Evolutionary conservation across 2,113 vertebrate species (phyloP).

Genomic region (Lamprologus tigripictilis): DNA sequence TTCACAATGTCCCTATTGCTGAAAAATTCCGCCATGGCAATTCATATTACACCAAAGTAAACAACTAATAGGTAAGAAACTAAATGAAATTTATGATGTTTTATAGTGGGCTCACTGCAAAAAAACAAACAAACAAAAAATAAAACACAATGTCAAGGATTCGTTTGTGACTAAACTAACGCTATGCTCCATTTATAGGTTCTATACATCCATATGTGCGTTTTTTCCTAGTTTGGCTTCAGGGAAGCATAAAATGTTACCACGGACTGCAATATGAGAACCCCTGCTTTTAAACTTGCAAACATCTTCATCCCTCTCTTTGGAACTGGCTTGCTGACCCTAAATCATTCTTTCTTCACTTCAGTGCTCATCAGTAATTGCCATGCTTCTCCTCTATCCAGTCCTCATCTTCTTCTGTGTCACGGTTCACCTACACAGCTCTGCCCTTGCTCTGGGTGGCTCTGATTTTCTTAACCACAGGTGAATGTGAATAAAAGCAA

Average conservation of each 20-base stretch:
- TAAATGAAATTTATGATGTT: neutral
- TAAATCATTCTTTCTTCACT: neutral
- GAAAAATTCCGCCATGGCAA: neutral
- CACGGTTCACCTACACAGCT: neutral
- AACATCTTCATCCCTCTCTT: neutral
- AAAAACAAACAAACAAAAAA: neutral
- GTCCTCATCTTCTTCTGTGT: neutral
- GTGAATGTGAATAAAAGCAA: neutral
- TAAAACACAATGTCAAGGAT: neutral
- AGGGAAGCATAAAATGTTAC: neutral
- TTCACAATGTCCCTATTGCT: neutral
- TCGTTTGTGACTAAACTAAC: neutral
- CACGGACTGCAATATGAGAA: neutral
- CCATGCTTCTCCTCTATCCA: neutral
- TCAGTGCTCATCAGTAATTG: neutral
- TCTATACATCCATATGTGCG: neutral
- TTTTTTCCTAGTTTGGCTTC: neutral
- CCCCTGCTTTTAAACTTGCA: neutral
- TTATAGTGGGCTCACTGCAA: accelerated
- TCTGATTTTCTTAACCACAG: neutral
- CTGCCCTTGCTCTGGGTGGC: neutral
- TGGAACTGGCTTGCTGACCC: neutral
- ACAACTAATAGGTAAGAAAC: neutral
- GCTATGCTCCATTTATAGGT: neutral
- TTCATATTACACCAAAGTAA: neutral